Conservation (phyloP, 37 sponge, comb jelly and placozoan species). For the Axinella damicornis region DNA sequence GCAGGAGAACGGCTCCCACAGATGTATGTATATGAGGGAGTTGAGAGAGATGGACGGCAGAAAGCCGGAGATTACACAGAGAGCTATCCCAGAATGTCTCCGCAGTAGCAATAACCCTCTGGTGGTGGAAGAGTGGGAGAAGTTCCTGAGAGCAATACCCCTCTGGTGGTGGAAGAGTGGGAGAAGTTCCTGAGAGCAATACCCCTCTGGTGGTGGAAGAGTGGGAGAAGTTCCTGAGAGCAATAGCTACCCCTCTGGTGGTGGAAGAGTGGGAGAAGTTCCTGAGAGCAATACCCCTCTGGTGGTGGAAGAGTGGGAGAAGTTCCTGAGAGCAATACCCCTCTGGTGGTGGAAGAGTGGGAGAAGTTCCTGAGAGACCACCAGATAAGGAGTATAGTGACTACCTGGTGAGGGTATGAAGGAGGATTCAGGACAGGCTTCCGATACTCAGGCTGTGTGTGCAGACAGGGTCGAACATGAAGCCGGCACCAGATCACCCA, state of each 20-base stretch:
- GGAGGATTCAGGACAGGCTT: slow-evolving; percentile 23
- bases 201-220: no score
- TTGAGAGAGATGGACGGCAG: background rate
- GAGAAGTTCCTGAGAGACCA: background rate
- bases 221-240: no score
- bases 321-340: slow-evolving; percentile 7
- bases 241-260: no score
- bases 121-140: background rate
- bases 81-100: no score
- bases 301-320: no score
- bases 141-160: background rate
- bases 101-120: no score
- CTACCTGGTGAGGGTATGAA: background rate
- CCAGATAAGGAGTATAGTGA: slow-evolving; percentile 4
- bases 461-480: slow-evolving; percentile 8
- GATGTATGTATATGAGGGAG: background rate
- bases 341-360: slow-evolving; percentile 8
- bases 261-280: no score
- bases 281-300: no score
- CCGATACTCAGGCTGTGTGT: no score
- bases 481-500: slow-evolving; percentile 15
- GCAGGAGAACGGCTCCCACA: background rate
- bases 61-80: background rate
- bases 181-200: no score
- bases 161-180: no score